Evolutionary conservation across 1,140 invertebrate genomes (phyloP).

Genomic region (Patella vulgata): DNA sequence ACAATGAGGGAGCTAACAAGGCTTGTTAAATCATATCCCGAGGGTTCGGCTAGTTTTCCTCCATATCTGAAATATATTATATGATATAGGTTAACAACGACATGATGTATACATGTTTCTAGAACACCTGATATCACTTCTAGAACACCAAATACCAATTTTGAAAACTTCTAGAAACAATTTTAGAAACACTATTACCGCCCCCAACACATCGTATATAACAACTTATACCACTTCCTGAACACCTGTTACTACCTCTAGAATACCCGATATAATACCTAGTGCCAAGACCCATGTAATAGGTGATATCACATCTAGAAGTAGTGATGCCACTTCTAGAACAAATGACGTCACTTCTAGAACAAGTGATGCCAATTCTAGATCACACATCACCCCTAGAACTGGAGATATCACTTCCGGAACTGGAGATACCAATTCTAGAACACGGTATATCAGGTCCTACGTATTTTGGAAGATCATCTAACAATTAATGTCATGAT

Average conservation of each 20-base stretch:
- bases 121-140: neutral
- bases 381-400: too few relatives aligned
- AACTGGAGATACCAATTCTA: too few relatives aligned
- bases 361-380: too few relatives aligned
- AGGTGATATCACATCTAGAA: too few relatives aligned
- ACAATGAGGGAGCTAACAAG: neutral
- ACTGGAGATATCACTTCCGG: too few relatives aligned
- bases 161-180: neutral
- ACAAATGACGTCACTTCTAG: too few relatives aligned
- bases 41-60: slow-evolving; percentile 9
- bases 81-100: neutral
- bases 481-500: too few relatives aligned
- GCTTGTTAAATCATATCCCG: slow-evolving; percentile 3
- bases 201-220: neutral
- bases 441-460: too few relatives aligned
- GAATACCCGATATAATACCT: too few relatives aligned
- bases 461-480: too few relatives aligned
- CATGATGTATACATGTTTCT: neutral
- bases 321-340: too few relatives aligned
- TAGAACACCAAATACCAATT: neutral
- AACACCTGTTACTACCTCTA: slow-evolving; percentile 1
- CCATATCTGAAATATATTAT: slow-evolving; percentile 6
- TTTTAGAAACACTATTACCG: neutral
- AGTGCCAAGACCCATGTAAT: too few relatives aligned
- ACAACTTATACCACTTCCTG: slow-evolving; percentile 9